Conservation (phyloP, 2,797 vertebrate genomes). For the Salarias fasciatus region DNA sequence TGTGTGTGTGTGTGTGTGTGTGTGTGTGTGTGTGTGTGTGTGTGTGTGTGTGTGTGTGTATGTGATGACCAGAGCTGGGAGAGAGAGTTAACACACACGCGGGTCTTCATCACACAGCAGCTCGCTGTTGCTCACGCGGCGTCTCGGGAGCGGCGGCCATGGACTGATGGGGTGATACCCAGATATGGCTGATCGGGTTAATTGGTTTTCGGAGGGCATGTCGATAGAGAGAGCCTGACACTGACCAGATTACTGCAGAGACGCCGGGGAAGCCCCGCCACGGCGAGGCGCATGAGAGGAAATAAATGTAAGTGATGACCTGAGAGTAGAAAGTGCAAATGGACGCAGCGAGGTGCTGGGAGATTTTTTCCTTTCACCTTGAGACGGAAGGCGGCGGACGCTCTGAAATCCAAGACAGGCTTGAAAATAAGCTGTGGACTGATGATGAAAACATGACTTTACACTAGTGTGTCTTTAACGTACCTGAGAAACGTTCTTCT, state of each 20-base stretch:
- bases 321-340: constrained; percentile 20
- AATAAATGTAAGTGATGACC: constrained; percentile 49
- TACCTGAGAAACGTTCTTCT: too few species aligned
- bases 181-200: constrained; percentile 79
- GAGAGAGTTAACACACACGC: constrained; percentile 21
- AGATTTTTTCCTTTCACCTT: constrained; percentile 23
- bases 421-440: not conserved
- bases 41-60: constrained; percentile 2
- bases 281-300: constrained; percentile 24
- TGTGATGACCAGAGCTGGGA: constrained; percentile 15
- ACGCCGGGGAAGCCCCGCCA: constrained; percentile 38
- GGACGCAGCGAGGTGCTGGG: constrained; percentile 7
- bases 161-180: constrained; percentile 74
- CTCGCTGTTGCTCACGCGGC: constrained; percentile 10
- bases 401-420: not conserved
- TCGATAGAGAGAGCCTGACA: constrained; percentile 62
- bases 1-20: constrained; percentile 21
- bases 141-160: constrained; percentile 12
- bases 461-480: too few species aligned
- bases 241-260: constrained; percentile 64
- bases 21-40: constrained; percentile 28
- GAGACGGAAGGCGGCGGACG: constrained; percentile 7
- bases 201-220: constrained; percentile 78
- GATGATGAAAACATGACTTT: too few species aligned
- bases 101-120: constrained; percentile 21